Base-by-base conservation (phyloP, 1,140 invertebrate genomes). In the Monochamus saltuarius region DNA sequence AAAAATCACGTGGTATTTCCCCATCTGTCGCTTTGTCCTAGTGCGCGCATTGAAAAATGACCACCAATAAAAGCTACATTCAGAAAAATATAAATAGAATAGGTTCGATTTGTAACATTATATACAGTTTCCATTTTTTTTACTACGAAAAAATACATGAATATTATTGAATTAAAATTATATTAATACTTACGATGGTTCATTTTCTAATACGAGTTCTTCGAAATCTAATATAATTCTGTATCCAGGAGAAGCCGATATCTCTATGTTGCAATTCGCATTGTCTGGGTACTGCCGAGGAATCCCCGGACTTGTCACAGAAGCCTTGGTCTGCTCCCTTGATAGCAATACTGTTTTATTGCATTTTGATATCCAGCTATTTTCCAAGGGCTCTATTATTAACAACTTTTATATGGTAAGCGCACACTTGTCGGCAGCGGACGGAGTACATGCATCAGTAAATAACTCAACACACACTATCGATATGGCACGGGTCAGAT, bases 211-310 rank as follows among this genome's bases (percentile, higher is more conserved):
- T 1, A 85, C 81, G 34, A 89, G 74, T 67, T 89, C 86, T 57
- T 89, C 85, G 67, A 89, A 89, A 66, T 87, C 83, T 11, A 89
- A 68, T 1, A 85, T 73, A 7, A 87, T 77, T 17, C 81, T 77
- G 68, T 84, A 85, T 1, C 83, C 83, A 2, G 80, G 77, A 1
- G 85, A 83, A 4, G 83, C 83, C 2, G 75, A 77, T 9, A 89
- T 77, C 38, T 80, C 77, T 0, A 80, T 85, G 56, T 83, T 76
- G 72, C 87, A 89, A 50, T 84, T 79, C 2, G 81, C 81, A 71
- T 87, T 87, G 64, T 89, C 86, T 0, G 88, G 86, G 77, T 91
- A 90, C 1, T 81, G 78, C 1, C 82, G 78, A 0, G 88, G 88
- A 75, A 88, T 89, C 17, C 81, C 82, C 1, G 88, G 88, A 74